Conservation (phyloP, 2,888 invertebrate species). For the Pomacea canaliculata region DNA sequence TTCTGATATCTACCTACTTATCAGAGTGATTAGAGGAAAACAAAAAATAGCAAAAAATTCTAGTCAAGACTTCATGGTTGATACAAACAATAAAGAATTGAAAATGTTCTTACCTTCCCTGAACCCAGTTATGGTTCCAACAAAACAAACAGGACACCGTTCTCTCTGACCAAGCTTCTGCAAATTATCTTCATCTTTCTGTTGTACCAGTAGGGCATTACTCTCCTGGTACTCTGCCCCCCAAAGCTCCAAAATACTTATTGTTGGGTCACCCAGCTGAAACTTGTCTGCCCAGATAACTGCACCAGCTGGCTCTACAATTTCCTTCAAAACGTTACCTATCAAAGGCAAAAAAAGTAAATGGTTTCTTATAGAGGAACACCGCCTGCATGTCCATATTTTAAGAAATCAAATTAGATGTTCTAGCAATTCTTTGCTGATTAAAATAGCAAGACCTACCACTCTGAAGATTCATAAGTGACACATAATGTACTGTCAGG, state of each 20-base stretch:
- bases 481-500: too few species aligned
- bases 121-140: conserved; percentile 92
- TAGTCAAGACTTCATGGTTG: not conserved
- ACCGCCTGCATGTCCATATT: not conserved
- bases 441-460: too few species aligned
- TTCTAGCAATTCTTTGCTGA: too few species aligned
- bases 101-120: conserved; percentile 75
- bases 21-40: not conserved
- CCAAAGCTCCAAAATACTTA: conserved; percentile 94
- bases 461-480: too few species aligned
- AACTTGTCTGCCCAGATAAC: conserved; percentile 84
- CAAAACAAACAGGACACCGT: conserved; percentile 91
- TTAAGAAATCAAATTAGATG: too few species aligned
- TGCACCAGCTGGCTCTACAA: conserved; percentile 95
- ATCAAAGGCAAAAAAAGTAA: conserved; percentile 11
- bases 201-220: conserved; percentile 85
- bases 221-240: conserved; percentile 98
- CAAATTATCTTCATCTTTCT: conserved; percentile 77
- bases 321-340: conserved; percentile 95
- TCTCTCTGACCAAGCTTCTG: conserved; percentile 84
- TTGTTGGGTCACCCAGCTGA: conserved; percentile 93
- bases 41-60: not conserved
- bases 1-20: too few species aligned
- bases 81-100: too few species aligned
- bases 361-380: not conserved